phyloP scores from a whole-genome alignment of 2,888 invertebrate species.

The Exocentrus adspersus region DNA sequence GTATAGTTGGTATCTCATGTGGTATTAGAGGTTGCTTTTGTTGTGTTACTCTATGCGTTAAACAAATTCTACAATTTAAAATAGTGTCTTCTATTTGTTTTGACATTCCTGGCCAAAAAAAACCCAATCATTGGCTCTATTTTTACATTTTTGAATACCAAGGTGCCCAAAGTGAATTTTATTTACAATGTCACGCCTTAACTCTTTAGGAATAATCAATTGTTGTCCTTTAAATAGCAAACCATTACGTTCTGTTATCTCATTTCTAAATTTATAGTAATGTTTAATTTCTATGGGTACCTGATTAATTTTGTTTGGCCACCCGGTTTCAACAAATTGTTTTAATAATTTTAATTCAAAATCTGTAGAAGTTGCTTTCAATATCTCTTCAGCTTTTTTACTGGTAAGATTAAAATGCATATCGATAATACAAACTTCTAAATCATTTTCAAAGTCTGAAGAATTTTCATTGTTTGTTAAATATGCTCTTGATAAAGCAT shows the following conservation, averaged over 20 bases:
- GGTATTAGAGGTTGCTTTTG: slow-evolving; percentile 23
- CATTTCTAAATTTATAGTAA: slow-evolving; percentile 22
- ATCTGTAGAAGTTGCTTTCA: slow-evolving; percentile 28
- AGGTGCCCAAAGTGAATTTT: slow-evolving; percentile 35
- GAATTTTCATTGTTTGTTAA: background rate
- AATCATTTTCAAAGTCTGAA: slow-evolving; percentile 30
- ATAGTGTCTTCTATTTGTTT: slow-evolving; percentile 34
- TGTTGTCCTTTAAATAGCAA: slow-evolving; percentile 28
- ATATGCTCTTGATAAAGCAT: slow-evolving; percentile 23
- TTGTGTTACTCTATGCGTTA: slow-evolving; percentile 24
- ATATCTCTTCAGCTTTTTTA: slow-evolving; percentile 29
- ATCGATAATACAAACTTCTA: slow-evolving; percentile 18
- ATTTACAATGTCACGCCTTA: slow-evolving; percentile 31
- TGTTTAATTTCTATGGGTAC: slow-evolving; percentile 20
- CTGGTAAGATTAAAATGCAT: slow-evolving; percentile 25
- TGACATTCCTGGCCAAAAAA: slow-evolving; percentile 37
- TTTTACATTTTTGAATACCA: slow-evolving; percentile 33
- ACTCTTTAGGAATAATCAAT: slow-evolving; percentile 28
- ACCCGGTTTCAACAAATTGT: slow-evolving; percentile 25
- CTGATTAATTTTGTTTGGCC: slow-evolving; percentile 30
- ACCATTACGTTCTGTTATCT: slow-evolving; percentile 25
- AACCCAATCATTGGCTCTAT: slow-evolving; percentile 23
- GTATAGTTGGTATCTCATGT: slow-evolving; percentile 27
- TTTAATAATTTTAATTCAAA: slow-evolving; percentile 15
- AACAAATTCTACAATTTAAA: slow-evolving; percentile 27